Conservation (phyloP, 2,888 invertebrate genomes). For the Polylopha cassiicola region DNA sequence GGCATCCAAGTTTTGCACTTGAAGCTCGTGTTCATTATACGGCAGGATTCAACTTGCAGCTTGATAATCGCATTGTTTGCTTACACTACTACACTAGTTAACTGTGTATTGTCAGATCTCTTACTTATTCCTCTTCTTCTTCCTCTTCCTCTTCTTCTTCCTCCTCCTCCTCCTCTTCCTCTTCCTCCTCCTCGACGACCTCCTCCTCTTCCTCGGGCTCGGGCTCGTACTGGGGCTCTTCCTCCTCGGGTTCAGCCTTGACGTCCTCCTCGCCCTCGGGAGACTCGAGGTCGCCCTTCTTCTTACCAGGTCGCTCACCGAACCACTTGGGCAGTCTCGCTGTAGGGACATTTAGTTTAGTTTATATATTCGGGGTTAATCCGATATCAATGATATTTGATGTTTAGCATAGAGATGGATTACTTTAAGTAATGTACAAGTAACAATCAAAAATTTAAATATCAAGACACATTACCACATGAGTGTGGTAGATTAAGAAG, state of each 20-base stretch:
- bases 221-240: constrained; percentile 78
- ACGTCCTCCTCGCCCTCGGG: constrained; percentile 94
- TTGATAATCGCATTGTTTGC: too few species aligned
- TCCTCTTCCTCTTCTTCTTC: constrained; percentile 82
- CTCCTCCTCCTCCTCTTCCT: constrained; percentile 85
- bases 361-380: constrained; percentile 20
- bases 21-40: too few species aligned
- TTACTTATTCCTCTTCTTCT: constrained; percentile 76
- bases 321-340: constrained; percentile 97
- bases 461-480: too few species aligned
- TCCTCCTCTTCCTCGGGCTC: constrained; percentile 87
- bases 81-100: too few species aligned
- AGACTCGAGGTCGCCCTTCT: constrained; percentile 90
- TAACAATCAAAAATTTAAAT: too few species aligned
- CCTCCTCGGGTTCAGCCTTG: constrained; percentile 85
- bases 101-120: too few species aligned
- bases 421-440: too few species aligned
- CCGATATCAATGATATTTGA: too few species aligned
- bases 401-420: too few species aligned
- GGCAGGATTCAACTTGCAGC: too few species aligned
- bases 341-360: constrained; percentile 45
- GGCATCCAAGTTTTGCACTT: too few species aligned
- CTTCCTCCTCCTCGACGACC: constrained; percentile 85
- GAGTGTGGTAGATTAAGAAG: too few species aligned
- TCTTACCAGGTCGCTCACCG: constrained; percentile 96